A percentile compares a stretch with the other conserved stretches of the same genome.
Evolutionary conservation across 2,113 vertebrate genomes (phyloP).

Genomic region (Echinops telfairi): DNA sequence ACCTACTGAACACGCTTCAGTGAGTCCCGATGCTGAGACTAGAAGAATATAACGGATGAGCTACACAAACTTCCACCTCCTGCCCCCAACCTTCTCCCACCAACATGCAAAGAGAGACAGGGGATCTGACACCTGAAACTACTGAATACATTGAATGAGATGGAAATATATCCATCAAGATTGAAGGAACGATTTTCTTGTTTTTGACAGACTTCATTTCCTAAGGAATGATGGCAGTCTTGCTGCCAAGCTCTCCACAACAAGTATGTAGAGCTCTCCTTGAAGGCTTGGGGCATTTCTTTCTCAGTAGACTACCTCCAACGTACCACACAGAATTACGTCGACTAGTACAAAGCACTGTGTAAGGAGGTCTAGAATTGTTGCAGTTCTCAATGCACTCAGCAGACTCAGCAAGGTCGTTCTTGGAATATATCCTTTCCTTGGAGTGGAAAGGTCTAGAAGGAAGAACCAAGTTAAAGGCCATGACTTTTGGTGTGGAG

Average conservation of each 20-base stretch:
- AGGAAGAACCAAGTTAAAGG: constrained; percentile 53
- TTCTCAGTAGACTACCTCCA: background rate
- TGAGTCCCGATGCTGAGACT: constrained; percentile 64
- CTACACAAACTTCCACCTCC: background rate
- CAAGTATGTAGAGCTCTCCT: constrained; percentile 10
- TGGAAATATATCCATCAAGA: constrained; percentile 65
- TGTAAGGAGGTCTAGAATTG: constrained; percentile 51
- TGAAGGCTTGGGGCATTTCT: background rate
- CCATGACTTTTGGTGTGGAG: background rate
- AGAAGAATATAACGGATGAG: constrained; percentile 54
- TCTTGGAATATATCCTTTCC: constrained; percentile 27
- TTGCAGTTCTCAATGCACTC: constrained; percentile 49
- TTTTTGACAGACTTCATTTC: constrained; percentile 68
- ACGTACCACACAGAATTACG: constrained; percentile 25
- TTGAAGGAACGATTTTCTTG: constrained; percentile 56
- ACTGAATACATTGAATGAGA: constrained; percentile 62
- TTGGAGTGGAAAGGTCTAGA: constrained; percentile 31
- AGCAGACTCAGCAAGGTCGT: constrained; percentile 55
- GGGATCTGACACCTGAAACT: constrained; percentile 67
- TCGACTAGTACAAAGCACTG: constrained; percentile 38
- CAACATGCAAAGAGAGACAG: constrained; percentile 8
- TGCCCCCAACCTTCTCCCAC: background rate
- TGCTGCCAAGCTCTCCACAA: background rate
- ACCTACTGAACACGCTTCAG: constrained; percentile 60
- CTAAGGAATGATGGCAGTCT: constrained; percentile 45